A percentile compares a stretch with the other conserved stretches of the same genome.
Conservation (phyloP, 2,113 vertebrate species). For the Oreochromis niloticus region DNA sequence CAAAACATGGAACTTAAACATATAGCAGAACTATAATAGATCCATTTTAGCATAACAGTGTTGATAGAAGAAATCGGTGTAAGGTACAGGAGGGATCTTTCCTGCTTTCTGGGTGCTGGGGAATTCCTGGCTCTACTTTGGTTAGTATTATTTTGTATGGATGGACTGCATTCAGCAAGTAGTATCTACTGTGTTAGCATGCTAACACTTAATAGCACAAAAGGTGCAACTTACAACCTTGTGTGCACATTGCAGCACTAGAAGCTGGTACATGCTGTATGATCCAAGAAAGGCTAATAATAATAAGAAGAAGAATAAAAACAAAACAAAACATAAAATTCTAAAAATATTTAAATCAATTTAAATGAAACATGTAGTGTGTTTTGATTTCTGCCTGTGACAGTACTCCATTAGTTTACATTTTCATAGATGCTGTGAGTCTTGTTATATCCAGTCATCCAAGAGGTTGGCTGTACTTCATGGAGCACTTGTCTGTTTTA, state of each 20-base stretch:
- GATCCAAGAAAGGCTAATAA: background rate
- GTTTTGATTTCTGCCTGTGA: background rate
- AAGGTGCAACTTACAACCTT: background rate
- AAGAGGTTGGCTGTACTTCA: background rate
- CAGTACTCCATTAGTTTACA: background rate
- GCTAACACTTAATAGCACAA: background rate
- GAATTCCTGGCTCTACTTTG: background rate
- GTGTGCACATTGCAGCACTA: background rate
- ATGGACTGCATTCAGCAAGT: background rate
- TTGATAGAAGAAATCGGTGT: background rate
- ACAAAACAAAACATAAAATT: background rate
- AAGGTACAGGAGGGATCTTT: background rate
- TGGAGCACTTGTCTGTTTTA: background rate
- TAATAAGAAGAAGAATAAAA: fast-evolving
- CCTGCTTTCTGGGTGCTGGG: background rate
- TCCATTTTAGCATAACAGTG: background rate
- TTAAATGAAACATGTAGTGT: background rate
- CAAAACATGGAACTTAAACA: background rate
- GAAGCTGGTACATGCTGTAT: background rate
- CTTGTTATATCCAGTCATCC: background rate
- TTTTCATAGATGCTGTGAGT: background rate
- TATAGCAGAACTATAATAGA: background rate
- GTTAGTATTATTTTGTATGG: background rate
- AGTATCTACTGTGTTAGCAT: background rate
- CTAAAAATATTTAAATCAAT: background rate